Evolutionary conservation across 2,113 vertebrate genomes (phyloP).

Genomic region (Tyto alba): DNA sequence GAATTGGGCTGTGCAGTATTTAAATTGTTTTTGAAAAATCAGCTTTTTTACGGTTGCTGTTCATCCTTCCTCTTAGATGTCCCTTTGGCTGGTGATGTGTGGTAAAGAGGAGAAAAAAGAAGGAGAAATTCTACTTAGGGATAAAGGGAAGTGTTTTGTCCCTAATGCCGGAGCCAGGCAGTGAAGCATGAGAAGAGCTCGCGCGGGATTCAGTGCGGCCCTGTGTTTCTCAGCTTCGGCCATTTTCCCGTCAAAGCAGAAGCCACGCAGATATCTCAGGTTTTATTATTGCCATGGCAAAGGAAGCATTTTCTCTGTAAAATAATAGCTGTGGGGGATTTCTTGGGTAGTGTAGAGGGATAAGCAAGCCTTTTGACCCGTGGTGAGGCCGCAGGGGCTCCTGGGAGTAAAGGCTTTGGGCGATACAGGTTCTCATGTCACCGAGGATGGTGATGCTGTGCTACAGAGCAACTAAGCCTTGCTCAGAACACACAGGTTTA

Average conservation of each 20-base stretch:
- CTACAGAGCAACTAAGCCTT: rapidly evolving
- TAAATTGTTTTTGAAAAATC: background rate
- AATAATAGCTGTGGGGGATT: background rate
- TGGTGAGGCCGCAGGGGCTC: background rate
- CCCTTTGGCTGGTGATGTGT: background rate
- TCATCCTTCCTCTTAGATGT: background rate
- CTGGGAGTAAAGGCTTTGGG: background rate
- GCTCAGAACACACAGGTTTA: background rate
- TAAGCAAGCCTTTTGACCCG: background rate
- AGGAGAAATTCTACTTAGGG: background rate
- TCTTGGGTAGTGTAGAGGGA: background rate
- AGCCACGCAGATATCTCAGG: background rate
- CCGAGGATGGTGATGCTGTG: background rate
- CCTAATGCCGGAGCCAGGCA: background rate
- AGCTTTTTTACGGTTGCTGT: background rate
- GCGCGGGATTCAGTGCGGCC: rapidly evolving
- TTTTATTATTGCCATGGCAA: background rate
- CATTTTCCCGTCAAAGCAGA: background rate
- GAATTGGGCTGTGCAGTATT: background rate
- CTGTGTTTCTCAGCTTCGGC: rapidly evolving
- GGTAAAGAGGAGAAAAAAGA: background rate
- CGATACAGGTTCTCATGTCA: background rate
- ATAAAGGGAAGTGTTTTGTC: background rate
- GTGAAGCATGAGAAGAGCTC: background rate
- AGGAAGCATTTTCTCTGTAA: background rate